phyloP scores from a whole-genome alignment of 2,797 vertebrate genomes.

The Orientallactaga sibirica region DNA sequence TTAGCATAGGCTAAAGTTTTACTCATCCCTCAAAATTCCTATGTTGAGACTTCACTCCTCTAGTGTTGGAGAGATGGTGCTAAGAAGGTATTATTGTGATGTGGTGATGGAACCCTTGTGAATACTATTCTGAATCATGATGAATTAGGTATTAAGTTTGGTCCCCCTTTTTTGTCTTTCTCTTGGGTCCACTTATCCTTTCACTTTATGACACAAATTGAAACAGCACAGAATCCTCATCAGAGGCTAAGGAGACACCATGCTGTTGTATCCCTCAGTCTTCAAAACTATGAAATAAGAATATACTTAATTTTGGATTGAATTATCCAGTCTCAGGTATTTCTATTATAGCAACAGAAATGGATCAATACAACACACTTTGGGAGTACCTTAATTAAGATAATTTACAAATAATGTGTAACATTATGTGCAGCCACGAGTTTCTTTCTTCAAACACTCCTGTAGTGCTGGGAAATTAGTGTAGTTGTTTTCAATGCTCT shows the following conservation, averaged over 20 bases:
- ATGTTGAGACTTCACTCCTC: not conserved
- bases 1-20: not conserved
- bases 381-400: slow-evolving; percentile 43
- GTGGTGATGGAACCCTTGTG: not conserved
- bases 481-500: not conserved
- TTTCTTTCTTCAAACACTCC: slow-evolving; percentile 47
- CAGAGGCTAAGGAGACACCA: not conserved
- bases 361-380: not conserved
- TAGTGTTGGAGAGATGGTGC: too few species aligned
- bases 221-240: not conserved
- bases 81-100: not conserved
- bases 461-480: not conserved
- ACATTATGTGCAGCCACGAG: not conserved
- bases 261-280: not conserved
- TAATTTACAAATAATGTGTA: slow-evolving; percentile 61
- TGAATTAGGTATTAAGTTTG: not conserved
- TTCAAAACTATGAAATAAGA: not conserved
- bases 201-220: not conserved
- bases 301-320: not conserved
- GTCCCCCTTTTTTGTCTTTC: not conserved
- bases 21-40: not conserved
- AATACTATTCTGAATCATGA: not conserved
- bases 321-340: not conserved
- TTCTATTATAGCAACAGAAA: not conserved
- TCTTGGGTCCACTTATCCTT: not conserved